Percentiles rank a stretch among this genome's conserved stretches.
phyloP scores from a whole-genome alignment of 2,113 vertebrate genomes.

The Hyla sarda region DNA sequence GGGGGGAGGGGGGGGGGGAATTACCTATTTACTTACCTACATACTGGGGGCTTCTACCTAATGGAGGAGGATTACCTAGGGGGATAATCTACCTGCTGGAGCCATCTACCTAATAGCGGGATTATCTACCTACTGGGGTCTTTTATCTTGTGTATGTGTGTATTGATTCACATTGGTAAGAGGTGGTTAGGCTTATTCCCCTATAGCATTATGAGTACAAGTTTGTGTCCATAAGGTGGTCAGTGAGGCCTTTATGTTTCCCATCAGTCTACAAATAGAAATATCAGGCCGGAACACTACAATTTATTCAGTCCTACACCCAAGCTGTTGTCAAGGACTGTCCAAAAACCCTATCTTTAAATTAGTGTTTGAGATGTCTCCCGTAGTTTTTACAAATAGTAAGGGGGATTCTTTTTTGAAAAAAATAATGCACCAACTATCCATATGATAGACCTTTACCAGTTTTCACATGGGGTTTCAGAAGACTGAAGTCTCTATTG shows the following conservation, averaged over 20 bases:
- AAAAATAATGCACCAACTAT: not conserved
- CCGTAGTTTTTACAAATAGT: not conserved
- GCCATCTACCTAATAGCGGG: too few species aligned
- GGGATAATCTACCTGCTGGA: too few species aligned
- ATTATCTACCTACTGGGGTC: too few species aligned
- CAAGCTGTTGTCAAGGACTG: not conserved
- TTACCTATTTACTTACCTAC: too few species aligned
- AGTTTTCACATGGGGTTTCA: not conserved
- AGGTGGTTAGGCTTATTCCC: too few species aligned
- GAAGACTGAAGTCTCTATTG: not conserved
- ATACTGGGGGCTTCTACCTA: too few species aligned
- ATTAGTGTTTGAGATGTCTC: not conserved
- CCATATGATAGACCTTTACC: not conserved
- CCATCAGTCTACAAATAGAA: not conserved
- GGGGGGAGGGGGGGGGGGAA: too few species aligned
- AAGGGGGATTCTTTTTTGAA: not conserved
- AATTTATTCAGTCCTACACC: not conserved
- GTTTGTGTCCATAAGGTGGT: not conserved
- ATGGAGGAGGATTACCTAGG: too few species aligned
- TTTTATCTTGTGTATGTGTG: too few species aligned
- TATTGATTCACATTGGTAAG: too few species aligned
- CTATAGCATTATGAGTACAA: conserved; percentile 20
- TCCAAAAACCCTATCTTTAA: not conserved
- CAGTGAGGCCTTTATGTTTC: not conserved
- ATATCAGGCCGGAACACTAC: not conserved